These are phyloP conservation scores for Paradoxurus hermaphroditus DNA, from an alignment of 2,113 vertebrate species.

Conservation along the genomic window DNA sequence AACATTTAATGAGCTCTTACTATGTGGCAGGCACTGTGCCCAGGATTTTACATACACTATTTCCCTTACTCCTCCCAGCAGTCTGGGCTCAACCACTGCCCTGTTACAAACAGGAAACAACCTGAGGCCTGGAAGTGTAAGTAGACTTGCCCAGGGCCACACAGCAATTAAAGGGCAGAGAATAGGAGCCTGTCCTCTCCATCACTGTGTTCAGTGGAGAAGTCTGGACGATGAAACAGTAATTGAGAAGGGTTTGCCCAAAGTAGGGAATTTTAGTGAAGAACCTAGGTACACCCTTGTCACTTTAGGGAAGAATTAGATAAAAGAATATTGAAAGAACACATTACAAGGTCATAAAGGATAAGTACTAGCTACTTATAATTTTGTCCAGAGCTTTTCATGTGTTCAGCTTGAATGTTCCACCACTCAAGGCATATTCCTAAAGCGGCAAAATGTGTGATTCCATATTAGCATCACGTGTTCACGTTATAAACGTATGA, in stretches of 20 bases:
- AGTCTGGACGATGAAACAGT: not conserved
- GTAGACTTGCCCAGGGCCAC: not conserved
- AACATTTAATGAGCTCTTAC: slow-evolving; percentile 6
- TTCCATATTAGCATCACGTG: not conserved
- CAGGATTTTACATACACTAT: not conserved
- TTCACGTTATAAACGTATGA: not conserved
- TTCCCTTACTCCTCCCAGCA: not conserved
- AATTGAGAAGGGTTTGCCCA: not conserved
- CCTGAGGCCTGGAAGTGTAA: not conserved
- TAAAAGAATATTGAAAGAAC: not conserved
- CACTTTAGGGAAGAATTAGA: not conserved
- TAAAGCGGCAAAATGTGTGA: not conserved
- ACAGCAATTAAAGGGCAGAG: not conserved
- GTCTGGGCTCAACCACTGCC: not conserved
- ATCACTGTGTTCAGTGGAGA: not conserved
- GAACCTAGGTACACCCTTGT: not conserved
- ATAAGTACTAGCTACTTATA: not conserved
- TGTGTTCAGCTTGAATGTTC: not conserved
- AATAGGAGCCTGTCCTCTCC: not conserved
- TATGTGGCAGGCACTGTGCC: not conserved
- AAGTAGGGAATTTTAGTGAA: not conserved
- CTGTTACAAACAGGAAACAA: not conserved
- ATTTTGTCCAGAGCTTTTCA: not conserved
- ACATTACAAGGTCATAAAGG: not conserved
- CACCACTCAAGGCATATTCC: not conserved